Conservation (phyloP, 2,888 invertebrate species). For the Agrotis ipsilon region DNA sequence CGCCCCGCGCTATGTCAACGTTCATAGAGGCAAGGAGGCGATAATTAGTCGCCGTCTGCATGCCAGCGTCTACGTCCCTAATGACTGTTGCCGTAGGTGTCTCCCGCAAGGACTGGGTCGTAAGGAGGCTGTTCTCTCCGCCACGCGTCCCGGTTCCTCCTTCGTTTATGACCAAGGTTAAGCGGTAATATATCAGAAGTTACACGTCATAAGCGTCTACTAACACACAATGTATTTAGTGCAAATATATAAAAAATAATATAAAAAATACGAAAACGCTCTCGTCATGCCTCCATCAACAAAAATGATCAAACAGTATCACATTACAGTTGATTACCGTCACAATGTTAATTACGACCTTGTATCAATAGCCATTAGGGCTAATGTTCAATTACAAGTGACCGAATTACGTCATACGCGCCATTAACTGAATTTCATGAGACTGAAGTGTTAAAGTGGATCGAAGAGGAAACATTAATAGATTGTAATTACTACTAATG, state of each 20-base stretch:
- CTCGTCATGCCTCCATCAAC: not conserved
- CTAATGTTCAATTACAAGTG: slow-evolving; percentile 20
- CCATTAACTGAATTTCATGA: slow-evolving; percentile 7
- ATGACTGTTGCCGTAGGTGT: no score
- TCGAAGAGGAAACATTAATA: not conserved
- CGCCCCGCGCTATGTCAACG: no score
- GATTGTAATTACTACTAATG: not conserved
- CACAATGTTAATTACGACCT: slow-evolving; percentile 13
- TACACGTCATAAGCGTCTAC: no score
- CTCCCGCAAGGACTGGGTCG: no score
- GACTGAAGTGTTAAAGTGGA: not conserved
- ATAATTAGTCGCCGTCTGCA: no score
- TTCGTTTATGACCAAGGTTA: no score
- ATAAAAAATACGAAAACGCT: not conserved
- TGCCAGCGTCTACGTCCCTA: no score
- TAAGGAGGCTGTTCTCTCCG: no score
- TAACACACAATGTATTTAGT: no score
- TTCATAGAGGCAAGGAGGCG: no score
- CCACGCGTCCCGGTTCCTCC: no score
- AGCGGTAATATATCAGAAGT: no score
- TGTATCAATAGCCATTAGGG: slow-evolving; percentile 5
- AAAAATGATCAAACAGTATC: slow-evolving; percentile 8
- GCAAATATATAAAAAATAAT: not conserved
- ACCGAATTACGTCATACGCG: slow-evolving; percentile 24
- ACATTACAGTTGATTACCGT: slow-evolving; percentile 6